These are phyloP conservation scores for Mustela nigripes DNA, from an alignment of 2,113 vertebrate species.

Conservation along the genomic window DNA sequence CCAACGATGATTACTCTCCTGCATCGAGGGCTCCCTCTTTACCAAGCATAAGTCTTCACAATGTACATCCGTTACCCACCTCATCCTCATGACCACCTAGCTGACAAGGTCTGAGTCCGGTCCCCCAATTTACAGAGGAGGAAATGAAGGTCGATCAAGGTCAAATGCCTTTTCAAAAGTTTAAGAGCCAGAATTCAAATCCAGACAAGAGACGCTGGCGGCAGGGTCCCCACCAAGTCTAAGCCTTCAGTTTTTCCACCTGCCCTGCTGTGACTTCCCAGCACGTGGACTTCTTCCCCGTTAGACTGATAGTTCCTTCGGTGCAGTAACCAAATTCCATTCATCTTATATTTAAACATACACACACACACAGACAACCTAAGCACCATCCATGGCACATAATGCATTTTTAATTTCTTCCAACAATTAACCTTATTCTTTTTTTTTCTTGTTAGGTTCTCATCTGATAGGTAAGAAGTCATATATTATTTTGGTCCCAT, in stretches of 20 bases:
- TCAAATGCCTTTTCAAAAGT: background rate
- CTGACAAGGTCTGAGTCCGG: background rate
- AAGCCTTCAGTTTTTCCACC: fast-evolving
- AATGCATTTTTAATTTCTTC: background rate
- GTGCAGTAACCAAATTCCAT: background rate
- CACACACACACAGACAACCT: background rate
- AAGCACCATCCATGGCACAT: background rate
- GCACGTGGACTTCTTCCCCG: background rate
- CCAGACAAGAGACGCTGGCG: background rate
- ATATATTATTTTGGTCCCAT: background rate
- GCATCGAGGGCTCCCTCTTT: background rate
- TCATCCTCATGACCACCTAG: background rate
- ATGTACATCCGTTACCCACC: background rate
- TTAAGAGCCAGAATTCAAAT: background rate
- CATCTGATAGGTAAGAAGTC: background rate
- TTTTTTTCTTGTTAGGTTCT: background rate
- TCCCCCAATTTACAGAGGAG: background rate
- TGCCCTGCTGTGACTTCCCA: background rate
- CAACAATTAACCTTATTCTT: background rate
- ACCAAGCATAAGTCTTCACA: background rate
- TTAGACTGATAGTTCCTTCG: background rate
- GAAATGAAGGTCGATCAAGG: background rate
- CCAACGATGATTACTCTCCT: background rate
- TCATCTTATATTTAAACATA: background rate
- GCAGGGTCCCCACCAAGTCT: background rate